Conservation (phyloP, 2,797 vertebrate genomes). For the Gymnothorax javanicus region DNA sequence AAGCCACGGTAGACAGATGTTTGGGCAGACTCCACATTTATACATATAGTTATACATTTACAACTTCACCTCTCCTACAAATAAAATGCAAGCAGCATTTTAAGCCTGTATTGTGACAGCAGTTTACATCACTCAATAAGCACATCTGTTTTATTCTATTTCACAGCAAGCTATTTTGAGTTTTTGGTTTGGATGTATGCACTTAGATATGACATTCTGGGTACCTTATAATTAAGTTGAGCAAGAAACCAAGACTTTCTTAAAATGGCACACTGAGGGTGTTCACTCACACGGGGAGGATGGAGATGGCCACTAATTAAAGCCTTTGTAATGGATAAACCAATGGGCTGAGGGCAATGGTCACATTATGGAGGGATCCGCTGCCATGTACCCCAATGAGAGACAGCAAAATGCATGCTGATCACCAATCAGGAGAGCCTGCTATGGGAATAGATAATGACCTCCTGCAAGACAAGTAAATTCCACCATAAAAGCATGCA, state of each 20-base stretch:
- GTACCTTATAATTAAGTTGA: slow-evolving; percentile 72
- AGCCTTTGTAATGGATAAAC: slow-evolving; percentile 48
- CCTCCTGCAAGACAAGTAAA: not conserved
- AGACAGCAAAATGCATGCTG: not conserved
- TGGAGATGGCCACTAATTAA: slow-evolving; percentile 69
- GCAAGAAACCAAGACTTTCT: slow-evolving; percentile 59
- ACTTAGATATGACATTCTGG: slow-evolving; percentile 48
- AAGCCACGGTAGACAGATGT: not conserved
- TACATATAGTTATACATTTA: too few relatives aligned
- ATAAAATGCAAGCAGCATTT: not conserved
- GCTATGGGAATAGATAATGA: not conserved
- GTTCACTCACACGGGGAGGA: slow-evolving; percentile 61
- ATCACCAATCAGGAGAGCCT: not conserved
- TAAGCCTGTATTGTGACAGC: slow-evolving; percentile 8
- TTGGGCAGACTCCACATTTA: too few relatives aligned
- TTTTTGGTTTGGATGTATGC: slow-evolving; percentile 62
- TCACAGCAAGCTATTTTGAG: slow-evolving; percentile 61
- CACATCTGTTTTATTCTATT: slow-evolving; percentile 20
- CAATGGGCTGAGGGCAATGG: slow-evolving; percentile 34
- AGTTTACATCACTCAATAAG: slow-evolving; percentile 19
- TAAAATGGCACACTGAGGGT: slow-evolving; percentile 61
- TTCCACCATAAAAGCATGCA: not conserved
- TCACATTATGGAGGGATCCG: slow-evolving; percentile 25
- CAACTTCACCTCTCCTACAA: not conserved
- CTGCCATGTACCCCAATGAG: too few relatives aligned